Base-by-base conservation (phyloP, 2,888 invertebrate genomes). In the Ophion slaviceki region DNA sequence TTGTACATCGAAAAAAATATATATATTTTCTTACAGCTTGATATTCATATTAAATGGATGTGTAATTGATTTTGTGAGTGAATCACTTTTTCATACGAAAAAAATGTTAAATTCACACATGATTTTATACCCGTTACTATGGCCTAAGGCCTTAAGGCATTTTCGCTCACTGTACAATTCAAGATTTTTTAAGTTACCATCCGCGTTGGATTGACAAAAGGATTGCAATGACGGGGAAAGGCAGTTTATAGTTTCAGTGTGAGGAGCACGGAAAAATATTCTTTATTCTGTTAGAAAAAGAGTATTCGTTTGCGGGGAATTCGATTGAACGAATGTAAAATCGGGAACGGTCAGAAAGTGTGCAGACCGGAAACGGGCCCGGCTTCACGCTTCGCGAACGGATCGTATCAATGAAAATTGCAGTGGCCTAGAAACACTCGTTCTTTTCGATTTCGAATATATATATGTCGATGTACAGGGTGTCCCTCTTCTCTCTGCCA, bases 391-490 rank as follows among this genome's bases (percentile, higher is more conserved):
- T 91, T 83, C 87, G 84, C 88, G 89, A 87, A 79, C 90, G 89
- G 91, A 91, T 90, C 87, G 88, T 89, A 91, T 91, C 90, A 87
- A 89, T 90, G 89, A 89, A 90, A 91, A 91, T 91, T 89, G 89
- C 90, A 84, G 87, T 87, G 87, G 86, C 88, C 87, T 87, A 88
- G 87, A 82, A 88, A 87, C 84, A 61, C 72, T 68, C 66, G 47
- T 80, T 67, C 74, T 67, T 84, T 80, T 79, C 62, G 40, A 75
- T 86, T 76, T 71, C 57, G 72, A 80, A 66, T 77, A 53, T 14
- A 24, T 24, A 24, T 2, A 24, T 24, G 2, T 24, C 24, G 1
- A 24, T 62, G 24, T 62, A 72, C 57, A 24, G 10, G 32, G 11
- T 24, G 24, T 24, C 24, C 24, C 24, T 24, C 24, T 24, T 24